These are phyloP conservation scores for Novumbra hubbsi DNA, from an alignment of 2,797 vertebrate species.

Conservation along the genomic window DNA sequence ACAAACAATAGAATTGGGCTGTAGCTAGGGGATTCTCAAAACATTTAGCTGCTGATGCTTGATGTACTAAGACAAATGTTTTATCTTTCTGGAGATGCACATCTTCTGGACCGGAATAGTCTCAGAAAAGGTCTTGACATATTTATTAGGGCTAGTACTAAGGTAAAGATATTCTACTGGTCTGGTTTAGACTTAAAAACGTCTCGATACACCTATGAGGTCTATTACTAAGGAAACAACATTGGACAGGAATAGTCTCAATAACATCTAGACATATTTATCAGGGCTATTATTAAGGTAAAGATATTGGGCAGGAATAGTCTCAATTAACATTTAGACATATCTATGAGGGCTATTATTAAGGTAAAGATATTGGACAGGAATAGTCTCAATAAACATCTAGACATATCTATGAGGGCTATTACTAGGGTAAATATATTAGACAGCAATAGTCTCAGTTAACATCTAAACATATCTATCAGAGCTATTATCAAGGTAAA, in stretches of 20 bases:
- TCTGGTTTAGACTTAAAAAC: neutral
- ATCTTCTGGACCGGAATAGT: too few species aligned
- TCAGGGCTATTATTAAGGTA: slow-evolving; percentile 22
- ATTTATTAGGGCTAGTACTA: too few species aligned
- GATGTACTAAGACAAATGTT: slow-evolving; percentile 18
- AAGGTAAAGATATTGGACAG: slow-evolving; percentile 24
- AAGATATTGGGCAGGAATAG: slow-evolving; percentile 8
- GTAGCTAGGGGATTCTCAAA: slow-evolving; percentile 34
- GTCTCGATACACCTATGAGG: slow-evolving; percentile 37
- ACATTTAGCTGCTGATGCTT: slow-evolving; percentile 31
- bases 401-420: slow-evolving; percentile 41
- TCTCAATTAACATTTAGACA: slow-evolving; percentile 19
- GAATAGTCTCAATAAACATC: neutral
- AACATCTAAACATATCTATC: slow-evolving; percentile 36
- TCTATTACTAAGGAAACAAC: slow-evolving; percentile 26
- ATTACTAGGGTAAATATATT: slow-evolving; percentile 18
- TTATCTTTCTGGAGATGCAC: slow-evolving; percentile 4
- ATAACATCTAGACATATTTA: slow-evolving; percentile 36
- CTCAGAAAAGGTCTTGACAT: too few species aligned
- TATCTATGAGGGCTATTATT: slow-evolving; percentile 37
- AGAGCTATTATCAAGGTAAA: slow-evolving; percentile 23
- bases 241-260: neutral
- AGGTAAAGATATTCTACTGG: slow-evolving; percentile 24
- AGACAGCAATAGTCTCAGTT: neutral
- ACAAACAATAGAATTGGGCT: slow-evolving; percentile 60